Percentiles rank a stretch among this genome's conserved stretches.
phyloP scores from a whole-genome alignment of 2,888 invertebrate genomes.

The Folsomia manolachei region DNA sequence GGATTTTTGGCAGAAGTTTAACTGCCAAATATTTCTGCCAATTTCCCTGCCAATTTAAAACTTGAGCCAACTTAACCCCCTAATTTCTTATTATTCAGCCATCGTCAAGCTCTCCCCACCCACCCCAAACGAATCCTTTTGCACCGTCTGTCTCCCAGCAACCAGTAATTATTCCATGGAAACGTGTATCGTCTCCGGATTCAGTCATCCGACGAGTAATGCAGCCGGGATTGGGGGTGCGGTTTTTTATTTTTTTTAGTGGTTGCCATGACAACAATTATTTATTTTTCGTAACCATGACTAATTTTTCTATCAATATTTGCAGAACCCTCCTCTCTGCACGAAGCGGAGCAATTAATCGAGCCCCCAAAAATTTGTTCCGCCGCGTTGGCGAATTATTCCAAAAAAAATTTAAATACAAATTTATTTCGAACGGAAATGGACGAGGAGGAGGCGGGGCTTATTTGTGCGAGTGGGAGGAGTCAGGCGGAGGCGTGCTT shows the following conservation, averaged over 20 bases:
- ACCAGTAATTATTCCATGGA: constrained; percentile 27
- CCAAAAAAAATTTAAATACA: neutral
- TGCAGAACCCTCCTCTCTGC: constrained; percentile 37
- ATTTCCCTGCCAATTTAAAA: too few relatives aligned
- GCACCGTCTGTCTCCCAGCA: constrained; percentile 34
- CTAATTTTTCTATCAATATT: neutral
- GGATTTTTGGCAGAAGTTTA: too few relatives aligned
- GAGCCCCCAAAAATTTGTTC: constrained; percentile 35
- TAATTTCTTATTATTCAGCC: constrained; percentile 21
- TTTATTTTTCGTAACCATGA: neutral
- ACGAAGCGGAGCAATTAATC: constrained; percentile 46
- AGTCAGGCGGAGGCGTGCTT: constrained; percentile 46
- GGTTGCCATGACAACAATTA: neutral
- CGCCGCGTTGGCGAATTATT: neutral
- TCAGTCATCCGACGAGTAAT: constrained; percentile 40
- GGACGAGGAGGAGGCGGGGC: constrained; percentile 22
- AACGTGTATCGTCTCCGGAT: constrained; percentile 47
- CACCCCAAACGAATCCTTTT: constrained; percentile 6
- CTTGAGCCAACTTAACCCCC: too few relatives aligned
- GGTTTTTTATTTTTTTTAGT: neutral
- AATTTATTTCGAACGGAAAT: neutral
- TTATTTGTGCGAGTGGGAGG: constrained; percentile 46
- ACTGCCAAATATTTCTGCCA: too few relatives aligned
- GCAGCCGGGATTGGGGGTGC: neutral
- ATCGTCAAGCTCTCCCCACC: constrained; percentile 31